A percentile compares a stretch with the other conserved stretches of the same genome.
Conservation (phyloP, 2,888 invertebrate genomes). For the Mechanitis messenoides region DNA sequence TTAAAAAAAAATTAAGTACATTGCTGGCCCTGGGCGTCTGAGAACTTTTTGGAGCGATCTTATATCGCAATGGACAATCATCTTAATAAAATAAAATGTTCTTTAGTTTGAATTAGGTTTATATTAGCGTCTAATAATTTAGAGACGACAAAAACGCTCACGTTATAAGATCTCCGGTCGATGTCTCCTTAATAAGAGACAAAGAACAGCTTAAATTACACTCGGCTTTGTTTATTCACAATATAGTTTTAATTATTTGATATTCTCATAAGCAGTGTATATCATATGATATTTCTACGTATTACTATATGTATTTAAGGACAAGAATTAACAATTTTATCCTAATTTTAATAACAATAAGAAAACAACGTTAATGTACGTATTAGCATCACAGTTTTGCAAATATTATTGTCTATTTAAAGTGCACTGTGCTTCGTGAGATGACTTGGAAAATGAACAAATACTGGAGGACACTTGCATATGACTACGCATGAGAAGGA, state of each 20-base stretch:
- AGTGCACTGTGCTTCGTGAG: neutral
- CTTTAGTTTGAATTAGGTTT: constrained; percentile 11
- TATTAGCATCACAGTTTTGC: neutral
- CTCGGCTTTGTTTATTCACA: constrained; percentile 27
- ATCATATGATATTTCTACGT: no score
- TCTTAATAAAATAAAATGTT: constrained; percentile 4
- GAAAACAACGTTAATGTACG: no score
- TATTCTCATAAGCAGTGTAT: neutral
- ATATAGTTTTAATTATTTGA: neutral
- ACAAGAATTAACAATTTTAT: no score
- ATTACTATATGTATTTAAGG: no score
- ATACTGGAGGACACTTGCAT: constrained; percentile 17
- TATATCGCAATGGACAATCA: neutral
- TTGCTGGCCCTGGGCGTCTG: constrained; percentile 1
- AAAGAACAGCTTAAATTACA: constrained; percentile 39
- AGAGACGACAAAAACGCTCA: constrained; percentile 44
- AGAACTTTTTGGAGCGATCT: neutral
- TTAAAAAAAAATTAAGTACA: constrained; percentile 4
- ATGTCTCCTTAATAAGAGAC: constrained; percentile 44
- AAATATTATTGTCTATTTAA: neutral
- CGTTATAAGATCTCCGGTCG: constrained; percentile 46
- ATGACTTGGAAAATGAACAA: constrained; percentile 5
- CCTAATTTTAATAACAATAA: no score
- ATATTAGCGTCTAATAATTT: constrained; percentile 42
- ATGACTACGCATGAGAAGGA: constrained; percentile 30